Conservation (phyloP, 2,797 vertebrate species). For the Toxotes lorentzi region DNA sequence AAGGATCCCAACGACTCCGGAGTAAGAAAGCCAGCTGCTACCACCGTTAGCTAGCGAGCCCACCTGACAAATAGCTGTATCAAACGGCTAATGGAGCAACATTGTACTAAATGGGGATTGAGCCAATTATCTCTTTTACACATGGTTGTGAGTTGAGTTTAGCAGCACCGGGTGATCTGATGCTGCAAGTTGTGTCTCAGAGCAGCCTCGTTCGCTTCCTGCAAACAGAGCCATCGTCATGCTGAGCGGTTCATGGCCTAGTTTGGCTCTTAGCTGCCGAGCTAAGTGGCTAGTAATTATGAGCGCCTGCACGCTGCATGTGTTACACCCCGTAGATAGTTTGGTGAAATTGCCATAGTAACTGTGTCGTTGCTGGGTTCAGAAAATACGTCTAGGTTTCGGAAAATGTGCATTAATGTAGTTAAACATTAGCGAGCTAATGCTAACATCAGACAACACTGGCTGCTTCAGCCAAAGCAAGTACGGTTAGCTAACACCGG, state of each 20-base stretch:
- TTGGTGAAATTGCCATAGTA: neutral
- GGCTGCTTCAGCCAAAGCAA: neutral
- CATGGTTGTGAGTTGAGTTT: neutral
- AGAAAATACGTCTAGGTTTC: rapidly evolving
- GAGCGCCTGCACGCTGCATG: neutral
- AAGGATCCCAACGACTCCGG: constrained; percentile 85
- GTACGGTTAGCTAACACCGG: constrained; percentile 5
- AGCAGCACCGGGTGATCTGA: neutral
- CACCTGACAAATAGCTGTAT: constrained; percentile 7
- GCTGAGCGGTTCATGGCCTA: constrained; percentile 75
- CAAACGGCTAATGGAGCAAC: neutral
- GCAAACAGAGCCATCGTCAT: constrained; percentile 62
- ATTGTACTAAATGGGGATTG: neutral
- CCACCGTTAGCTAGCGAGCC: constrained; percentile 53
- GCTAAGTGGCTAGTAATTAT: constrained; percentile 39
- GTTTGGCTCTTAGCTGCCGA: constrained; percentile 43
- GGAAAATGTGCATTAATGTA: constrained; percentile 1
- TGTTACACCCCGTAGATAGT: rapidly evolving
- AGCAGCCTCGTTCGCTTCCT: constrained; percentile 48
- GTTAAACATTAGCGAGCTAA: constrained; percentile 38
- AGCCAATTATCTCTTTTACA: neutral
- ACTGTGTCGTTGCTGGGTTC: rapidly evolving
- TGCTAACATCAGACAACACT: constrained; percentile 52
- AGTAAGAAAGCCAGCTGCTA: constrained; percentile 78
- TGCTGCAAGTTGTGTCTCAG: constrained; percentile 3